These are phyloP conservation scores for Drosophila prostipennis DNA, from an alignment of 2,888 invertebrate species.

Conservation along the genomic window DNA sequence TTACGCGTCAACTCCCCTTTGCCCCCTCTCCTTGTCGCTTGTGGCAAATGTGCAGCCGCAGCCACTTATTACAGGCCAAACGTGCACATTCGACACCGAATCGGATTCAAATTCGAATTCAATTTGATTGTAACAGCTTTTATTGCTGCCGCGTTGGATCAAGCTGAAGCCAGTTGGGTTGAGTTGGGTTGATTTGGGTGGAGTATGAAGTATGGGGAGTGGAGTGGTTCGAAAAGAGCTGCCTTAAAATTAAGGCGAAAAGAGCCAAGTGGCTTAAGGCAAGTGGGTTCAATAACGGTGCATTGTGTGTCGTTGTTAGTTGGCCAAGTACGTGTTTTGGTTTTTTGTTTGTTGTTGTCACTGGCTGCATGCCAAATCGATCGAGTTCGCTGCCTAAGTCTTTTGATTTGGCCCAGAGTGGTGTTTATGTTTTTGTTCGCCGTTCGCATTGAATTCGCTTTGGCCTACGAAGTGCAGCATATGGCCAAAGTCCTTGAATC, in stretches of 20 bases:
- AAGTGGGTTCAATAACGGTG: slow-evolving; percentile 75
- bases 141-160: slow-evolving; percentile 8
- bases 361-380: slow-evolving; percentile 33
- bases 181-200: background rate
- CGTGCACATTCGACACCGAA: slow-evolving; percentile 24
- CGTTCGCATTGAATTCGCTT: slow-evolving; percentile 53
- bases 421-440: slow-evolving; percentile 16
- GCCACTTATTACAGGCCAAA: slow-evolving; percentile 29
- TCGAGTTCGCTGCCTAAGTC: slow-evolving; percentile 27
- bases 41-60: background rate
- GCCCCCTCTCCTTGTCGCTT: background rate
- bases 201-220: background rate
- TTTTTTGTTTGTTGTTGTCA: slow-evolving; percentile 14
- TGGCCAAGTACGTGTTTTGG: slow-evolving; percentile 54
- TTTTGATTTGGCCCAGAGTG: slow-evolving; percentile 23
- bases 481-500: slow-evolving; percentile 7
- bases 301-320: slow-evolving; percentile 56
- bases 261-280: slow-evolving; percentile 45
- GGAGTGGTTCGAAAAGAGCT: background rate
- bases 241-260: slow-evolving; percentile 10
- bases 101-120: slow-evolving; percentile 22
- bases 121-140: slow-evolving; percentile 31
- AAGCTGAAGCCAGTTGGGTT: background rate
- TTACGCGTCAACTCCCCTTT: slow-evolving; percentile 1
- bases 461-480: slow-evolving; percentile 34